Conservation (phyloP, 2,113 vertebrate species). For the Athene noctua region DNA sequence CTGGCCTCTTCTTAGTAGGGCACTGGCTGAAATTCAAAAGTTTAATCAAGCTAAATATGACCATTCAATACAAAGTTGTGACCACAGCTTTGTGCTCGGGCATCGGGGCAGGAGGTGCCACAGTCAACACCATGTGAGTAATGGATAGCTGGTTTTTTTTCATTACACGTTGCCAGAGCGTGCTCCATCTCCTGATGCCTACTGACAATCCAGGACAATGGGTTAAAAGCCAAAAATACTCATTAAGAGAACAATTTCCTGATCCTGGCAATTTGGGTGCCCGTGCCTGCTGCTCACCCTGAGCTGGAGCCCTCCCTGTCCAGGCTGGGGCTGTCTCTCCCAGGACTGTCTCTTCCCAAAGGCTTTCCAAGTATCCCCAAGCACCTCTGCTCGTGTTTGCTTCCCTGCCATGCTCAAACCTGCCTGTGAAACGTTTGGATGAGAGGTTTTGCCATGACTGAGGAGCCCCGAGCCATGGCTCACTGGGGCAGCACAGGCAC, state of each 20-base stretch:
- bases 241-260: background rate
- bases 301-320: background rate
- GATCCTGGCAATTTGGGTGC: background rate
- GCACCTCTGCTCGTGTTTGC: background rate
- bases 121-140: rapidly evolving
- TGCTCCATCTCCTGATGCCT: background rate
- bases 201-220: background rate
- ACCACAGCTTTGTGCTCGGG: background rate
- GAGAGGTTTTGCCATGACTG: background rate
- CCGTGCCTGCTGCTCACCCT: background rate
- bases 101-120: background rate
- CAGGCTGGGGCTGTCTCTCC: background rate
- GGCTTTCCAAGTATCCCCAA: background rate
- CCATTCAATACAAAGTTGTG: background rate
- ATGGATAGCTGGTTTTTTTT: background rate
- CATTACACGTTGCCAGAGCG: rapidly evolving
- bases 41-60: background rate
- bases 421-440: rapidly evolving
- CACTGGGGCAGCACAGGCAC: rapidly evolving
- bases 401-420: background rate
- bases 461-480: background rate
- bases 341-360: background rate
- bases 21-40: background rate
- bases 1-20: background rate
- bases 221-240: background rate